phyloP scores from a whole-genome alignment of 2,888 invertebrate species.

The Choristoneura rosaceana region DNA sequence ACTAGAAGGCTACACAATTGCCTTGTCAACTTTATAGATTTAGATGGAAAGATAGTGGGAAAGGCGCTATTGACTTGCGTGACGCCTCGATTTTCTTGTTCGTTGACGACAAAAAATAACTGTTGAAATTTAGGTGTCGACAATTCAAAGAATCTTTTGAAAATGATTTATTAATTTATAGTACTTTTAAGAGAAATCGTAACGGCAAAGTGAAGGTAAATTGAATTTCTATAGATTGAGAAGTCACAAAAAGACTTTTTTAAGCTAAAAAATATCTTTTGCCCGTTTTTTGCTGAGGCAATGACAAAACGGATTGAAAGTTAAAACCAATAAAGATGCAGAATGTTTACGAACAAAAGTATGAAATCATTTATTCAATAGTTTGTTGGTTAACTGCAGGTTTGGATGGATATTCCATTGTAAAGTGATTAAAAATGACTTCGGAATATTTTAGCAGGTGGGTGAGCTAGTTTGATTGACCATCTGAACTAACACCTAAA shows the following conservation, averaged over 20 bases:
- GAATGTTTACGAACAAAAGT: too few species aligned
- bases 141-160: neutral
- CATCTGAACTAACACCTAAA: too few species aligned
- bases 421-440: too few species aligned
- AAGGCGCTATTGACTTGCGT: neutral
- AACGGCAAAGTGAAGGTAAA: neutral
- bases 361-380: too few species aligned
- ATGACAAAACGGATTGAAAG: too few species aligned
- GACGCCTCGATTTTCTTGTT: conserved; percentile 7
- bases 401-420: too few species aligned
- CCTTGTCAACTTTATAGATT: conserved; percentile 29
- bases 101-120: neutral
- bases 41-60: conserved; percentile 4
- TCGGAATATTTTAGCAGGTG: too few species aligned
- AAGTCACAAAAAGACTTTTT: neutral
- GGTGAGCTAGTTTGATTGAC: too few species aligned
- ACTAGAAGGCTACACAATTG: conserved; percentile 12
- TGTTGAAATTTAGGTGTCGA: neutral
- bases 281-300: neutral
- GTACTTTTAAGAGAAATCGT: neutral
- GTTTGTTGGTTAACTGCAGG: too few species aligned
- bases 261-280: neutral
- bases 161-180: neutral
- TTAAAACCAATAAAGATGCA: too few species aligned
- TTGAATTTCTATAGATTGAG: neutral